Percentiles rank a stretch among this genome's conserved stretches.
These are phyloP conservation scores for Glaucidium brasilianum DNA, from an alignment of 2,113 vertebrate species.

Conservation along the genomic window DNA sequence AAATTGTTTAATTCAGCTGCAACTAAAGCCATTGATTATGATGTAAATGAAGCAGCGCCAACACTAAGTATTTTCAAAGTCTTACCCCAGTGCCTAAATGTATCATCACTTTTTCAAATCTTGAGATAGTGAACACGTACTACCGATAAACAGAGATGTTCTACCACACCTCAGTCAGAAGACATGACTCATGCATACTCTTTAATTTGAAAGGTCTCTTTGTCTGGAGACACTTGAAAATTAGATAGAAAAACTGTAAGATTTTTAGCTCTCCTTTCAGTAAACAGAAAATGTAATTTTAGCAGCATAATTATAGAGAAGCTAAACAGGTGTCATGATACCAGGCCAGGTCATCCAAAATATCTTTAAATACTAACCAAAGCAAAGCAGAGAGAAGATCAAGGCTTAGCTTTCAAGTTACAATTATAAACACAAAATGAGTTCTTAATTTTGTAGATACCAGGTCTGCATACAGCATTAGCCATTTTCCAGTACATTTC, in stretches of 20 bases:
- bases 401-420: conserved; percentile 63
- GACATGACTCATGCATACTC: background rate
- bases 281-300: conserved; percentile 21
- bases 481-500: conserved; percentile 83
- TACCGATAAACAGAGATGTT: background rate
- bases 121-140: background rate
- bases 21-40: background rate
- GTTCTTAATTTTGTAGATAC: conserved; percentile 75
- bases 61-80: background rate
- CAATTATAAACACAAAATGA: conserved; percentile 73
- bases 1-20: background rate
- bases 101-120: background rate
- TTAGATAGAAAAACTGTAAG: background rate
- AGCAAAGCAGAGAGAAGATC: conserved; percentile 49
- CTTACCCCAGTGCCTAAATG: background rate
- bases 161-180: background rate
- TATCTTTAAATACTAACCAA: conserved; percentile 37
- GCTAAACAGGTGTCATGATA: background rate
- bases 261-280: background rate
- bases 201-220: background rate
- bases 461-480: conserved; percentile 81
- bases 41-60: background rate
- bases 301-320: conserved; percentile 30
- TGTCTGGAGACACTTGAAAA: background rate
- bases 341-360: conserved; percentile 25